phyloP scores from a whole-genome alignment of 2,797 vertebrate species.

The Gallirallus australis region DNA sequence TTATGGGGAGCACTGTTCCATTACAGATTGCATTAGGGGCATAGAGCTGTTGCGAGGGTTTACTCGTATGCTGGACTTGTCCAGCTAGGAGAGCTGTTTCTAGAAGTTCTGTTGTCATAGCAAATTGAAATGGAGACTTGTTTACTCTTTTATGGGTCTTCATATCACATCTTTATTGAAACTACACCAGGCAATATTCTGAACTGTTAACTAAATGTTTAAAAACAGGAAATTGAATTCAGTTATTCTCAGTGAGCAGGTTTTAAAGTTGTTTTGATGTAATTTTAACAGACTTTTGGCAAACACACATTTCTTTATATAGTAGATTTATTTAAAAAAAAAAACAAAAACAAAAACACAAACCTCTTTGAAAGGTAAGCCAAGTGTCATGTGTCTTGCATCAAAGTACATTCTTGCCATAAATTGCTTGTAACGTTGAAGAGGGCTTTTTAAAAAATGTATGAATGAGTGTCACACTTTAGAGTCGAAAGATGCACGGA shows the following conservation, averaged over 20 bases:
- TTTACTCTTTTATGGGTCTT: slow-evolving; percentile 72
- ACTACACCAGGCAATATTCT: slow-evolving; percentile 80
- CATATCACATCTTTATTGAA: slow-evolving; percentile 66
- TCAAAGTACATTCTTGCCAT: slow-evolving; percentile 74
- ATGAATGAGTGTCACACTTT: slow-evolving; percentile 64
- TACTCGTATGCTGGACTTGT: slow-evolving; percentile 36
- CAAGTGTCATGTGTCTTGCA: slow-evolving; percentile 72
- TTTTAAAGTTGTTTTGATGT: slow-evolving; percentile 81
- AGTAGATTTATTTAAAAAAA: slow-evolving; percentile 74
- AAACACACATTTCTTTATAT: slow-evolving; percentile 79
- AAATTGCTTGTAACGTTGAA: slow-evolving; percentile 71
- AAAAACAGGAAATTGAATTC: slow-evolving; percentile 68
- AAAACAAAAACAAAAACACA: slow-evolving; percentile 45
- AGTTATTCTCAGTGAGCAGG: slow-evolving; percentile 73
- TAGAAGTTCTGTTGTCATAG: slow-evolving; percentile 40
- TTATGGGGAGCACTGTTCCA: slow-evolving; percentile 68
- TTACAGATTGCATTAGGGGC: slow-evolving; percentile 65
- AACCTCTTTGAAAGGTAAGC: slow-evolving; percentile 74
- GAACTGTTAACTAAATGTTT: slow-evolving; percentile 75
- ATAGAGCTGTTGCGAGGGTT: slow-evolving; percentile 56
- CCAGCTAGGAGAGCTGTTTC: slow-evolving; percentile 64
- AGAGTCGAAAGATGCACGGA: slow-evolving; percentile 71
- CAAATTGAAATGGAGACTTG: slow-evolving; percentile 60
- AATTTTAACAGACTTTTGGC: slow-evolving; percentile 82
- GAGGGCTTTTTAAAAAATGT: slow-evolving; percentile 72